Evolutionary conservation across 2,113 vertebrate genomes (phyloP).

Genomic region (Malaclemys terrapin): DNA sequence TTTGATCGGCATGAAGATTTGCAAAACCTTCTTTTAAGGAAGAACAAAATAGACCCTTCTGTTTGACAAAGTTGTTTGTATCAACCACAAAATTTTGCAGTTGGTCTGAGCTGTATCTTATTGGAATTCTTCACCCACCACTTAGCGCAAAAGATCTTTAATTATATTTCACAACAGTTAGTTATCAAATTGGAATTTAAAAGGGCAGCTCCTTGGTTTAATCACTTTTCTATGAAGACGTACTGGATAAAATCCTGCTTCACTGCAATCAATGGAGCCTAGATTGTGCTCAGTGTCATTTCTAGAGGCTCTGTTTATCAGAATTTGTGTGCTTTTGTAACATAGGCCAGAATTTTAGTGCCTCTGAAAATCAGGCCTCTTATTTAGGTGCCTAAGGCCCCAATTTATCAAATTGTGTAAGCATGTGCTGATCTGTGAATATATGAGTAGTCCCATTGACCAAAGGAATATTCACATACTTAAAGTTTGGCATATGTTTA

Average conservation of each 20-base stretch:
- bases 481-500: conserved; percentile 22
- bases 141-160: neutral
- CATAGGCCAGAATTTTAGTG: neutral
- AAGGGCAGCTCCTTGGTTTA: neutral
- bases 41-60: neutral
- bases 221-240: neutral
- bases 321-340: neutral
- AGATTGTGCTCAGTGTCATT: neutral
- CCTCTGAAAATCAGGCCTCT: neutral
- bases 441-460: conserved; percentile 42
- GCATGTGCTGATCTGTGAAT: neutral
- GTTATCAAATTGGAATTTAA: neutral
- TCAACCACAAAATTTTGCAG: conserved; percentile 5
- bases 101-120: neutral
- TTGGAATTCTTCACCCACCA: neutral
- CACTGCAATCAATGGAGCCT: fast-evolving
- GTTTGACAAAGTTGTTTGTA: conserved; percentile 4
- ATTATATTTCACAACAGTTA: neutral
- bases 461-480: conserved; percentile 62
- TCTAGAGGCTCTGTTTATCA: neutral
- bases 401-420: conserved; percentile 31
- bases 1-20: conserved; percentile 21
- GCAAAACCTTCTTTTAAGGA: conserved; percentile 27
- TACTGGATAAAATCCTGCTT: neutral
- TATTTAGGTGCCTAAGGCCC: neutral